These are phyloP conservation scores for Epicauta chinensis DNA, from an alignment of 1,140 invertebrate genomes.

Conservation along the genomic window DNA sequence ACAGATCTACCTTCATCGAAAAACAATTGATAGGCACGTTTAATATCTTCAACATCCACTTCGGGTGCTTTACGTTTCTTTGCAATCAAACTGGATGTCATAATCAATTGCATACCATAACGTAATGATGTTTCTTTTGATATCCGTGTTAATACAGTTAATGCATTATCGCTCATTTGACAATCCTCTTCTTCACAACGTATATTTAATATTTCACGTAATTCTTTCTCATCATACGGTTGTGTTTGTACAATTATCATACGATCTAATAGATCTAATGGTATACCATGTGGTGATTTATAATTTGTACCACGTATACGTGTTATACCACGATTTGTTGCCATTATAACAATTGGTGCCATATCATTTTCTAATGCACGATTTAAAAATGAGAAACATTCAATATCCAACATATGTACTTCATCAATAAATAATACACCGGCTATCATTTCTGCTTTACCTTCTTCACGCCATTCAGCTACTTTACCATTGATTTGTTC, in stretches of 20 bases:
- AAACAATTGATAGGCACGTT: conserved; percentile 91
- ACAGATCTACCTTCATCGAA: conserved; percentile 89
- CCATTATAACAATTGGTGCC: conserved; percentile 96
- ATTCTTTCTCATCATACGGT: conserved; percentile 83
- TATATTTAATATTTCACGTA: conserved; percentile 77
- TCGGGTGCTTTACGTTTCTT: conserved; percentile 74
- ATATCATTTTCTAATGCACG: conserved; percentile 94
- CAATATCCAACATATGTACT: conserved; percentile 98
- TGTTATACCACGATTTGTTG: conserved; percentile 97
- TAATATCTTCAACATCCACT: conserved; percentile 88
- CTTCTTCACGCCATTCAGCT: conserved; percentile 97
- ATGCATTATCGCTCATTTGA: conserved; percentile 86
- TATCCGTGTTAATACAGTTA: conserved; percentile 87
- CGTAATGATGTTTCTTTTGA: conserved; percentile 88
- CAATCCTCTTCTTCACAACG: conserved; percentile 96
- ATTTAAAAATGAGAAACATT: conserved; percentile 98
- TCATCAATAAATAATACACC: conserved; percentile 92
- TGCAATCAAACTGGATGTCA: conserved; percentile 86
- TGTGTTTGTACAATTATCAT: conserved; percentile 91
- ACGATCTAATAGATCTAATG: conserved; percentile 92
- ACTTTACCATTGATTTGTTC: conserved; percentile 99
- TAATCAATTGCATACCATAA: conserved; percentile 98
- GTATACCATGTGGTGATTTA: conserved; percentile 91
- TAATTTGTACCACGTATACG: conserved; percentile 93
- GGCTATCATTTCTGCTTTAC: conserved; percentile 97